Base-by-base conservation (phyloP, 2,797 vertebrate genomes). In the Hephaestus fuliginosus region DNA sequence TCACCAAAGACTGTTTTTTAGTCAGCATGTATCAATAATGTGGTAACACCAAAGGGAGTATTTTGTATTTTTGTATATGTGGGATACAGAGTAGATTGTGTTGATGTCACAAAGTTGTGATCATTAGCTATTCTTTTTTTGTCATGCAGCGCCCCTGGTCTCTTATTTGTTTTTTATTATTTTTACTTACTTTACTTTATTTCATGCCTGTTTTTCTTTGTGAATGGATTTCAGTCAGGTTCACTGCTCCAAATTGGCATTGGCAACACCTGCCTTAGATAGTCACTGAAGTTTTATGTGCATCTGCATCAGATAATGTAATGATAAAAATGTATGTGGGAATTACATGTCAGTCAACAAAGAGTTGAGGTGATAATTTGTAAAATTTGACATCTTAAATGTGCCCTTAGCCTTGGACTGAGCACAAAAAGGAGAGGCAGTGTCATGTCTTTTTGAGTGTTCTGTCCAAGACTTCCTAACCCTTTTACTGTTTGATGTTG, bases 401-500 rank as follows among this genome's bases (percentile, higher is more conserved):
- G 44, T 15, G 30, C 46, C 11, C 39, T 82, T 9, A 41, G 55
- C 22, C 18, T 62, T 1, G 4, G 62, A 41, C 25, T 28, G 1
- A 3, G 52, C 13, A 17, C 15, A 46, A 52, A 46, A 56, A 36
- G 2, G 3, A 48, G 18, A 44, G 18, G 20, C 4, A 2, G 18
- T 10, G 56, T 61, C 28, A 28, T 65, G 22, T 49, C 7, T 65
- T 62, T 33, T 33, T 33, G 3, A 15, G 43, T 30, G 72, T 28
- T 17, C 51, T 57, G 63, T 71, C 81, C 52, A 60, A 69, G 55
- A 13, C 28, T 33, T 71, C 10, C 67, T 62, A 22, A 68, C 65
- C 68, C 61, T 70, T 74, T 74, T 86, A 63, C 53, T 17, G 18
- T 81, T 86, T 71, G 66, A 78, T 76, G 77, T 83, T 68, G 69